Evolutionary conservation across 2,888 invertebrate species (phyloP).

Genomic region (Conomelus anceps): DNA sequence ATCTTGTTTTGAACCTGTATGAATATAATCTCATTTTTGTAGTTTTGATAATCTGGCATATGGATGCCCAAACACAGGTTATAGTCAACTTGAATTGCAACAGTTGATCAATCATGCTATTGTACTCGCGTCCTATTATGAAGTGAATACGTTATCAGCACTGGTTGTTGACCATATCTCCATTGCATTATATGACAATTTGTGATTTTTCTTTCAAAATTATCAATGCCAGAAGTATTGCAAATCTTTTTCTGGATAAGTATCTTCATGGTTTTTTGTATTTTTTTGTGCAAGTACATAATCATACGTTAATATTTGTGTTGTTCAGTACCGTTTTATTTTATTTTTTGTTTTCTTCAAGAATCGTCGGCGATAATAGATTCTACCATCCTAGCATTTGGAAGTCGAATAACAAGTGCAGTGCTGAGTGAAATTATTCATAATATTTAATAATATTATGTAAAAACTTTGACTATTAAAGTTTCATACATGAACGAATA

Average conservation of each 20-base stretch:
- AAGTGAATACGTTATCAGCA: no score
- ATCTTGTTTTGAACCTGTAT: no score
- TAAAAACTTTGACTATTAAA: background rate
- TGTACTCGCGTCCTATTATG: no score
- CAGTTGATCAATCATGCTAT: no score
- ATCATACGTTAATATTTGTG: background rate
- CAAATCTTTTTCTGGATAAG: background rate
- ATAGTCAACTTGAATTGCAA: no score
- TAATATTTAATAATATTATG: background rate
- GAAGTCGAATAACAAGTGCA: background rate
- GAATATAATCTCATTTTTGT: background rate
- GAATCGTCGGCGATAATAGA: background rate
- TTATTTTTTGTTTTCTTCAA: background rate
- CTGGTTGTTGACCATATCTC: no score
- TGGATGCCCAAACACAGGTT: no score
- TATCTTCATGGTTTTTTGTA: background rate
- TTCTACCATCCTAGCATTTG: background rate
- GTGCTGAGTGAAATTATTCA: background rate
- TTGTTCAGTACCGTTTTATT: background rate
- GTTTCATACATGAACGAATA: background rate
- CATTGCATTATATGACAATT: no score
- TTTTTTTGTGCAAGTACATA: background rate
- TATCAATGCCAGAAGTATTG: background rate
- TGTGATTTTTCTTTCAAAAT: background rate
- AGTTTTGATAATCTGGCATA: background rate